Evolutionary conservation across 2,888 invertebrate species (phyloP).

Genomic region (Dysmachus trigonus): DNA sequence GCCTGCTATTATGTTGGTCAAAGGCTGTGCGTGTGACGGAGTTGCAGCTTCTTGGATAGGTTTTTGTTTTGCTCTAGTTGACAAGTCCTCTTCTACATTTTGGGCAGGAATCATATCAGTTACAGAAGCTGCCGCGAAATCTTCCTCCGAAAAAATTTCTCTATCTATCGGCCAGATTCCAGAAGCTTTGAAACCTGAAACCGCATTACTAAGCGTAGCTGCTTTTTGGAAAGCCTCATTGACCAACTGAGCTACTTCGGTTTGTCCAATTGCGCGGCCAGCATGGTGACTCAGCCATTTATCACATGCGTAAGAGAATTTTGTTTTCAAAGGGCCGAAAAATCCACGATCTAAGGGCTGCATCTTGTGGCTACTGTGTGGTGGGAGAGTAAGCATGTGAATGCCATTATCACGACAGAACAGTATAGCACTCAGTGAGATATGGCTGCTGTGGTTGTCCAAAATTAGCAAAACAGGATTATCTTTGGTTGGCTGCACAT

Average conservation of each 20-base stretch:
- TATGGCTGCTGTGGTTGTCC: neutral
- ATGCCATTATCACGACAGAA: constrained; percentile 7
- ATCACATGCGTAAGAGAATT: neutral
- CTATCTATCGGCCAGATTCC: neutral
- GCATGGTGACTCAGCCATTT: neutral
- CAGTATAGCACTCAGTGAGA: neutral
- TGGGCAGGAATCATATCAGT: neutral
- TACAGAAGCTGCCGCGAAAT: neutral
- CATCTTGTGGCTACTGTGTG: constrained; percentile 14
- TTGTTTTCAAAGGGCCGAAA: neutral
- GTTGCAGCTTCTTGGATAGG: too few relatives aligned
- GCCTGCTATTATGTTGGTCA: too few relatives aligned
- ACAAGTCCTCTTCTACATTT: too few relatives aligned
- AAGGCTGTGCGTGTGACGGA: too few relatives aligned
- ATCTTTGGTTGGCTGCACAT: neutral
- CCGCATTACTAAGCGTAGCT: neutral
- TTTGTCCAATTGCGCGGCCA: neutral
- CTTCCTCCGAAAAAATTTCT: neutral
- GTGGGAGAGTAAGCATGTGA: constrained; percentile 12
- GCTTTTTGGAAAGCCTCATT: neutral
- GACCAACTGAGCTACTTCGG: neutral
- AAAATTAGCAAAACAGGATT: neutral
- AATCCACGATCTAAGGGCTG: constrained; percentile 14
- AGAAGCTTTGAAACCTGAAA: neutral
- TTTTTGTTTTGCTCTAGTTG: too few relatives aligned